phyloP scores from a whole-genome alignment of 2,888 invertebrate genomes.

The Cataglyphis cursor region DNA sequence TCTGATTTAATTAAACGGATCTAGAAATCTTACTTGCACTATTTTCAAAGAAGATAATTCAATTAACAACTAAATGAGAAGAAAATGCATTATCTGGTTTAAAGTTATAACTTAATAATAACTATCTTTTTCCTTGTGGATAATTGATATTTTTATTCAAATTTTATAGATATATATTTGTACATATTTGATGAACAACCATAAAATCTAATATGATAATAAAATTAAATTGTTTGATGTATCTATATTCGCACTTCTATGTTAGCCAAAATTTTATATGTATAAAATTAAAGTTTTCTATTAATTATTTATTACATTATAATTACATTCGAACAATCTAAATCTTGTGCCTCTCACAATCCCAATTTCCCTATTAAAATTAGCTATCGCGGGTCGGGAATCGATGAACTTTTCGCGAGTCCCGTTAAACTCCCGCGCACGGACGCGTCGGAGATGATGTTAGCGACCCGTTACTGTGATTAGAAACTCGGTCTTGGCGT shows the following conservation, averaged over 20 bases:
- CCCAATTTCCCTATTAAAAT: slow-evolving; percentile 12
- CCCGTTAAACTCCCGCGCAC: slow-evolving; percentile 29
- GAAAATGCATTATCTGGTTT: neutral
- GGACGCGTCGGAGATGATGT: slow-evolving; percentile 25
- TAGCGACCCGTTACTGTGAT: slow-evolving; percentile 18
- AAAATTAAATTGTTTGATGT: no score
- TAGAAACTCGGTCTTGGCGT: slow-evolving; percentile 10
- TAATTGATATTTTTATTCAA: slow-evolving; percentile 9
- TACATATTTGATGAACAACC: neutral
- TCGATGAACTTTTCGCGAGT: slow-evolving; percentile 15
- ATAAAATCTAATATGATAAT: neutral
- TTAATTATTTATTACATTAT: slow-evolving; percentile 6
- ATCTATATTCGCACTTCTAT: neutral
- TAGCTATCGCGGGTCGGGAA: neutral
- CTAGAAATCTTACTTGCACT: neutral
- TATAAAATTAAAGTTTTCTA: neutral
- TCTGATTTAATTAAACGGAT: neutral
- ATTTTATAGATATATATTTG: neutral
- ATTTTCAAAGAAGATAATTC: neutral
- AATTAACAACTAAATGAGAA: neutral
- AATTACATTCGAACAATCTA: neutral
- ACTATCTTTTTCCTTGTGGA: neutral
- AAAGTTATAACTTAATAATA: neutral
- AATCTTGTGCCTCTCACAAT: neutral
- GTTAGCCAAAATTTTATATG: neutral